Conservation (phyloP, 2,113 vertebrate genomes). For the Entosphenus tridentatus region DNA sequence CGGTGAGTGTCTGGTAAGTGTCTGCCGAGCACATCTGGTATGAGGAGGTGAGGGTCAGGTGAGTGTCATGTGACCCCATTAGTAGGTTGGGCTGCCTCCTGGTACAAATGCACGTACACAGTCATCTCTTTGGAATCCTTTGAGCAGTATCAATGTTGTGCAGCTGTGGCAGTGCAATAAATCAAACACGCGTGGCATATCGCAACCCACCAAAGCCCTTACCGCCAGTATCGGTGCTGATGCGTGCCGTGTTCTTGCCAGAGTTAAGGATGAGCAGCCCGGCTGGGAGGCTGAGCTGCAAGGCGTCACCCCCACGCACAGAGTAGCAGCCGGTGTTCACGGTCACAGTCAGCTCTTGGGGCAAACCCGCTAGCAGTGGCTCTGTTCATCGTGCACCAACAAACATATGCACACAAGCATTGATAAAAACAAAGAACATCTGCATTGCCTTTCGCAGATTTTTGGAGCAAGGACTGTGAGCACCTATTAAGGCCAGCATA, state of each 20-base stretch:
- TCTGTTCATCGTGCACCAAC: slow-evolving; percentile 30
- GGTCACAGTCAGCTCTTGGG: slow-evolving; percentile 77
- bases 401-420: background rate
- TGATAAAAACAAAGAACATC: too few relatives aligned
- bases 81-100: too few relatives aligned
- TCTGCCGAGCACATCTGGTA: too few relatives aligned
- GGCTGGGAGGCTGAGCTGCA: slow-evolving; percentile 69
- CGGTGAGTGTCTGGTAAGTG: too few relatives aligned
- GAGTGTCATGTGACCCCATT: too few relatives aligned
- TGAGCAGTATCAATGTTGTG: background rate
- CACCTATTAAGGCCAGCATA: too few relatives aligned
- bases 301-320: slow-evolving; percentile 58
- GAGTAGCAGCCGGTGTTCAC: slow-evolving; percentile 65
- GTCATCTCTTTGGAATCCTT: too few relatives aligned
- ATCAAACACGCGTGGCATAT: too few relatives aligned
- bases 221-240: slow-evolving; percentile 40
- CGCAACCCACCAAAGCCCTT: slow-evolving; percentile 11
- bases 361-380: slow-evolving; percentile 60
- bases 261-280: slow-evolving; percentile 53
- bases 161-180: background rate
- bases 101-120: too few relatives aligned
- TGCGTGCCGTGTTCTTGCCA: slow-evolving; percentile 30
- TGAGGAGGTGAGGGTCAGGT: too few relatives aligned
- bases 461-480: too few relatives aligned
- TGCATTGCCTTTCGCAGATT: too few relatives aligned